These are phyloP conservation scores for Cinclus cinclus DNA, from an alignment of 2,113 vertebrate species.

Conservation along the genomic window DNA sequence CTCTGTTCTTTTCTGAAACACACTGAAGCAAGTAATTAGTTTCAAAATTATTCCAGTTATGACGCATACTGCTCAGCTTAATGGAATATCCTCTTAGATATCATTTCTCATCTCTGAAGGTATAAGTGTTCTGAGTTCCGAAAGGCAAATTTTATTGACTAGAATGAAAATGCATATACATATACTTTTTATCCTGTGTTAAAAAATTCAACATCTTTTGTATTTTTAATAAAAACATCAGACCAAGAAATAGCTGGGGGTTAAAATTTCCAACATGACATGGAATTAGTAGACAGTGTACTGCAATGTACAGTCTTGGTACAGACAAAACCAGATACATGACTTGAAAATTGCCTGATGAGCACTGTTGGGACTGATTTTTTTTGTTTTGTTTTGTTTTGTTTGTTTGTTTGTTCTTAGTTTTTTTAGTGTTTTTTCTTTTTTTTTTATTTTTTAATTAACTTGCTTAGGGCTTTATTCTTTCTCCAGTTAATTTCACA, in stretches of 20 bases:
- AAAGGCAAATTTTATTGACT: neutral
- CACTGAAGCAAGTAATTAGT: neutral
- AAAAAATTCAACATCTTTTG: neutral
- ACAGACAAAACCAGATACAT: conserved; percentile 19
- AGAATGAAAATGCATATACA: neutral
- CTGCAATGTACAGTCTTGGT: neutral
- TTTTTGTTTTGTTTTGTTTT: neutral
- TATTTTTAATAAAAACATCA: neutral
- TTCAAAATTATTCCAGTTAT: neutral
- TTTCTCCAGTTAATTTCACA: neutral
- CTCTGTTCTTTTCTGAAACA: neutral
- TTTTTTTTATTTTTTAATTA: neutral
- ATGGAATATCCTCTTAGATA: neutral
- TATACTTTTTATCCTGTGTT: neutral
- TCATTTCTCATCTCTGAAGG: neutral
- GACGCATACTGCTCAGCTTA: neutral
- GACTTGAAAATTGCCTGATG: conserved; percentile 28
- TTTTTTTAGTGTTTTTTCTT: no score
- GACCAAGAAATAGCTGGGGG: neutral
- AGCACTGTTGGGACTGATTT: neutral
- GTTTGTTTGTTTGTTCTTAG: no score
- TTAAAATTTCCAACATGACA: conserved; percentile 17
- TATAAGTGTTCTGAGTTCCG: neutral
- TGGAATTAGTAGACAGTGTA: neutral
- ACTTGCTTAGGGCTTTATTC: neutral